A percentile compares a stretch with the other conserved stretches of the same genome.
Evolutionary conservation across 2,113 vertebrate species (phyloP).

Genomic region (Danio rerio): DNA sequence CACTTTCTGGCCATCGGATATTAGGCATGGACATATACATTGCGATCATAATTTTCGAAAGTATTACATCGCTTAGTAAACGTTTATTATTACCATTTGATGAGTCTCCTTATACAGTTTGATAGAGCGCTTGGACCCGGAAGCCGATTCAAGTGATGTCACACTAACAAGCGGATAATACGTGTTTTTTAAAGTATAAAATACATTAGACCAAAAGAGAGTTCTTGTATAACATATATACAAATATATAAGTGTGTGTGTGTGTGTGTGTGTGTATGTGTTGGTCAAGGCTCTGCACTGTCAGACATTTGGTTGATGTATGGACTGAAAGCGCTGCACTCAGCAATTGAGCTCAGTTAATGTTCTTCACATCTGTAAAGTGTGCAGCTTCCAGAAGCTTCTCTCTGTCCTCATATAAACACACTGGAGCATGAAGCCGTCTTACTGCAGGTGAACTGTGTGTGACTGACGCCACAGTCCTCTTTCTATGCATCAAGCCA

Average conservation of each 20-base stretch:
- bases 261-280: conserved; percentile 25
- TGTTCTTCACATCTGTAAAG: conserved; percentile 65
- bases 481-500: background rate
- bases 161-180: too few species aligned
- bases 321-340: conserved; percentile 62
- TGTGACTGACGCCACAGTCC: background rate
- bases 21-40: too few species aligned
- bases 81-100: too few species aligned
- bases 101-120: too few species aligned
- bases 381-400: conserved; percentile 53
- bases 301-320: conserved; percentile 58
- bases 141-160: too few species aligned
- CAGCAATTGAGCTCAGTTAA: conserved; percentile 65
- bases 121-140: too few species aligned
- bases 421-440: background rate
- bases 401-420: conserved; percentile 44
- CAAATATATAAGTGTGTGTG: conserved; percentile 8
- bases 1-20: too few species aligned
- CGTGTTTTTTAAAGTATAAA: too few species aligned
- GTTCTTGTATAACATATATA: too few species aligned
- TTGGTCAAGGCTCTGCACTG: conserved; percentile 47
- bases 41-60: too few species aligned
- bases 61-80: too few species aligned
- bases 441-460: background rate
- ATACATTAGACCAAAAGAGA: too few species aligned